Evolutionary conservation across 2,113 vertebrate genomes (phyloP), one percentile per base, ranked within the genome.

Genomic region (Pterocles orientalis): DNA sequence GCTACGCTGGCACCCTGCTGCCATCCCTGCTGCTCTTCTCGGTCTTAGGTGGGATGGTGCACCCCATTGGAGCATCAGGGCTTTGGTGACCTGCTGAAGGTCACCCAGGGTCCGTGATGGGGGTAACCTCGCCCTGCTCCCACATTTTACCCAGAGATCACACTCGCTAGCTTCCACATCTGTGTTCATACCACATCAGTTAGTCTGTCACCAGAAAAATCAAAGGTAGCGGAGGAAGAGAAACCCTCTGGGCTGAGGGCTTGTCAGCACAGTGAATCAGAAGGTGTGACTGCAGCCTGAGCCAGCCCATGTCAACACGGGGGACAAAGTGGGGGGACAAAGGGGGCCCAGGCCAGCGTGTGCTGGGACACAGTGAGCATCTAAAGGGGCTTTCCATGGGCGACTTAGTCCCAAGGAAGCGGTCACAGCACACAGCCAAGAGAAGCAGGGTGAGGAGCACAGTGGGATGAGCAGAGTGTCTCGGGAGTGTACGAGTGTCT

Each of bases 301-400:
- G 34, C 48, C 48, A 62, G 58, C 31, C 28, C 0, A 0, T 45
- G 48, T 15, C 28, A 58, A 10, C 25, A 15, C 0, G 0, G 33
- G 14, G 71, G 36, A 79, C 17, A 14, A 48, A 45, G 41, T 34
- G 73, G 41, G 60, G 18, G n/a, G n/a, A n/a, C n/a, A n/a, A n/a
- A n/a, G n/a, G n/a, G n/a, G n/a, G 15, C 68, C 53, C 21, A 5
- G 78, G 86, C 56, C 80, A 79, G 43, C 18, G 11, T 0, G 8
- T 78, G 36, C 29, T 29, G n/a, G 39, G 64, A 25, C 1, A 1
- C 64, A 34, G 73, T n/a, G 34, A 34, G 21, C 23, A 80, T 19
- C 31, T 13, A 9, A 12, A 17, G 47, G 12, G 34, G 19, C 45
- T 80, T 58, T 43, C 39, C 29, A 36, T 41, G 34, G 10, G 54